Percentiles rank a stretch among this genome's conserved stretches.
phyloP scores from a whole-genome alignment of 1,140 invertebrate species.

The Oryctes rhinoceros region DNA sequence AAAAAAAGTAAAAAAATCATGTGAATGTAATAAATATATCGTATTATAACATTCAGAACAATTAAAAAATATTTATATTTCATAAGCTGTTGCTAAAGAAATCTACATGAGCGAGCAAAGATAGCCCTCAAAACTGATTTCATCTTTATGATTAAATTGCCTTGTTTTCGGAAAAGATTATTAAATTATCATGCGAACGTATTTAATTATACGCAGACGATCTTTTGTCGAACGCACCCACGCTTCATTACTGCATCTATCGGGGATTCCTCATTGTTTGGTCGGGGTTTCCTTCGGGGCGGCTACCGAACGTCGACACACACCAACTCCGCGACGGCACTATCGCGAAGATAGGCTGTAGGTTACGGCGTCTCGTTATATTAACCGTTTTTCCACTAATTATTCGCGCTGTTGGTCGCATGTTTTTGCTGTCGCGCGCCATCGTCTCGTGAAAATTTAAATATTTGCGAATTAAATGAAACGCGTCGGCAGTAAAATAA shows the following conservation, averaged over 20 bases:
- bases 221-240: constrained; percentile 20
- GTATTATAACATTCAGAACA: too few relatives aligned
- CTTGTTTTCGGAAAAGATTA: constrained; percentile 21
- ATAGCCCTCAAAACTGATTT: neutral
- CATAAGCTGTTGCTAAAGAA: too few relatives aligned
- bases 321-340: neutral
- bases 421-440: constrained; percentile 4
- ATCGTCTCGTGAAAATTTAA: constrained; percentile 20
- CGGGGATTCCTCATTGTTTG: constrained; percentile 28
- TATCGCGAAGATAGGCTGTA: constrained; percentile 15
- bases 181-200: constrained; percentile 30
- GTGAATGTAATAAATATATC: too few relatives aligned
- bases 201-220: constrained; percentile 10
- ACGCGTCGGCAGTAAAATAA: constrained; percentile 35
- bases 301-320: neutral
- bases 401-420: constrained; percentile 15
- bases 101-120: neutral
- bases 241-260: neutral
- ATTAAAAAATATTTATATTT: too few relatives aligned
- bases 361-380: neutral
- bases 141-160: constrained; percentile 21
- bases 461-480: constrained; percentile 34
- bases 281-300: constrained; percentile 12
- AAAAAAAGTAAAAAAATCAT: too few relatives aligned
- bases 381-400: constrained; percentile 9